A percentile compares a stretch with the other conserved stretches of the same genome.
Evolutionary conservation across 2,113 vertebrate genomes (phyloP).

Genomic region (Aythya baeri): DNA sequence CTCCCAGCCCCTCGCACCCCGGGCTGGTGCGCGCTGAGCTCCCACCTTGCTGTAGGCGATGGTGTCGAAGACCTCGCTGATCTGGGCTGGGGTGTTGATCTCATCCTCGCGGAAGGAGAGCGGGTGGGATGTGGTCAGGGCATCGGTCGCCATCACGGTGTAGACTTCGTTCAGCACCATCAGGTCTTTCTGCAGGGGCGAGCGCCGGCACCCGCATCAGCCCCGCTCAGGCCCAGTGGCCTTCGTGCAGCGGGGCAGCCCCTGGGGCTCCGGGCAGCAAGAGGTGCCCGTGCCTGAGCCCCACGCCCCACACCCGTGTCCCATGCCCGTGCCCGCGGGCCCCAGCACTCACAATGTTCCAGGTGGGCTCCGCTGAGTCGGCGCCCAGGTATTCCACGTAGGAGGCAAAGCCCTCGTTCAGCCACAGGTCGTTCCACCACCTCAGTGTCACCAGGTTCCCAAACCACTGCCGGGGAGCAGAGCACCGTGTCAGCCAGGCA

Average conservation of each 20-base stretch:
- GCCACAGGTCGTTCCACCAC: constrained; percentile 96
- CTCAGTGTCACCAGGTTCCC: constrained; percentile 89
- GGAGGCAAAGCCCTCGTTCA: constrained; percentile 92
- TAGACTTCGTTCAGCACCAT: constrained; percentile 84
- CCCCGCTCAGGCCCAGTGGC: accelerated
- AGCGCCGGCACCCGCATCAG: accelerated
- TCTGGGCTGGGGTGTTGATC: constrained; percentile 84
- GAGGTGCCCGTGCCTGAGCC: neutral
- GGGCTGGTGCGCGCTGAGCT: accelerated
- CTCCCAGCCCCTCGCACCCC: accelerated
- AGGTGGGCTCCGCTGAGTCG: constrained; percentile 62
- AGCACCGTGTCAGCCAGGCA: accelerated
- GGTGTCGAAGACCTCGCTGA: constrained; percentile 88
- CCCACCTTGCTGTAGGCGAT: constrained; percentile 95
- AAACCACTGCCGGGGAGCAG: constrained; percentile 82
- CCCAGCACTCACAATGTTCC: constrained; percentile 82
- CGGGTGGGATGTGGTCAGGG: constrained; percentile 89
- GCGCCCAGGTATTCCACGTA: constrained; percentile 89
- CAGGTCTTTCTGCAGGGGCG: constrained; percentile 81
- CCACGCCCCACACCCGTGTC: neutral
- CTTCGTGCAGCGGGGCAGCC: accelerated
- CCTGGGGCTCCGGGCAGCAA: accelerated
- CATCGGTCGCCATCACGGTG: constrained; percentile 84
- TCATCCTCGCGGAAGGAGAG: constrained; percentile 82
- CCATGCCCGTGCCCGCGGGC: accelerated